Percentiles rank a stretch among this genome's conserved stretches.
Conservation (phyloP, 2,888 invertebrate species). For the Achlya flavicornis region DNA sequence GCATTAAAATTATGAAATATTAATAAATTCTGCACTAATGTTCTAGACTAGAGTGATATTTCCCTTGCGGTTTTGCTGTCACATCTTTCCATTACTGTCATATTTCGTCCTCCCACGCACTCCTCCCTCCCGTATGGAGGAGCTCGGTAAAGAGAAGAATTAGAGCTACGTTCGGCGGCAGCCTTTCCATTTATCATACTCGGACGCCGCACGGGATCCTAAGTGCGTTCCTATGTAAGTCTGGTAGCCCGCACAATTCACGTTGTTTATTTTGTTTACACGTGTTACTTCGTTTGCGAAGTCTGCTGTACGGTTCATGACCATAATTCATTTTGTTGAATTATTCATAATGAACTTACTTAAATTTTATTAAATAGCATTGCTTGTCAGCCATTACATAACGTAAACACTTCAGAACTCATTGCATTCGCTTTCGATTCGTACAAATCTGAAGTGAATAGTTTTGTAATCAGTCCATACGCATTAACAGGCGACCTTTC, state of each 20-base stretch:
- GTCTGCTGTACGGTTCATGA: constrained; percentile 45
- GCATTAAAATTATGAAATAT: not conserved
- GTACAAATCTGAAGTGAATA: constrained; percentile 5
- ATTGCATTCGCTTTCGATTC: constrained; percentile 4
- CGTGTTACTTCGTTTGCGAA: constrained; percentile 48
- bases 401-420: not conserved
- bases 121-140: constrained; percentile 36
- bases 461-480: constrained; percentile 5
- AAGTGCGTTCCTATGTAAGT: constrained; percentile 78
- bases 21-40: not conserved
- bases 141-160: constrained; percentile 62
- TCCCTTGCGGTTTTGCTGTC: constrained; percentile 56
- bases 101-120: constrained; percentile 54
- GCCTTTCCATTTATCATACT: constrained; percentile 75
- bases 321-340: constrained; percentile 37
- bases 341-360: constrained; percentile 23
- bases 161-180: constrained; percentile 51
- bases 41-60: constrained; percentile 29
- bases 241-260: constrained; percentile 38
- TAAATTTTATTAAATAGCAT: constrained; percentile 15
- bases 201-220: constrained; percentile 53
- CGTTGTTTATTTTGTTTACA: constrained; percentile 70
- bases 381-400: not conserved
- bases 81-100: constrained; percentile 70
- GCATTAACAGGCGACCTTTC: constrained; percentile 11